Base-by-base conservation (phyloP, 2,888 invertebrate genomes). In the Physocephala rufipes region DNA sequence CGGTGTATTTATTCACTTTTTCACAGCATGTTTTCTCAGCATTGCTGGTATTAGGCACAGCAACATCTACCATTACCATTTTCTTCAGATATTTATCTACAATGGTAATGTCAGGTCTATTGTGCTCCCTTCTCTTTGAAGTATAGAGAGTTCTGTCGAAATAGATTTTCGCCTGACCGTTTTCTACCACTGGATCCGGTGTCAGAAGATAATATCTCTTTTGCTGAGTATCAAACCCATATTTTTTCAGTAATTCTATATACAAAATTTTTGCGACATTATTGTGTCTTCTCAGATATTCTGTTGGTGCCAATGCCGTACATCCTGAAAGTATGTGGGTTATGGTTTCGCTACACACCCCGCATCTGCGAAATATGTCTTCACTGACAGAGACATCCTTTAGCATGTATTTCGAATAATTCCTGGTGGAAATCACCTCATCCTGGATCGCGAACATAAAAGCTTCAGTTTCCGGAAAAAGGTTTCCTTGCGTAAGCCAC, bases 281-380 rank as follows among this genome's bases (percentile, higher is more conserved):
- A 55, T 71, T 71, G 30, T 71, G 67, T 24, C 67, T 67, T 55
- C 63, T 24, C 9, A 58, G 53, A 45, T 71, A 71, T 63, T 71
- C 63, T 16, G 45, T 63, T 58, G 63, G 47, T 2, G 71, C 67
- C 13, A 62, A 45, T n/a, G 3, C 67, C 9, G 62, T 45, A 51
- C 71, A 67, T 1, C 53, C 71, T 26, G 71, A 71, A 63, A 71
- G 67, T 15, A 71, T 58, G 30, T 63, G 67, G 49, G 63, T 58
- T 16, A 70, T 65, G 16, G 65, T 70, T 28, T 70, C 62, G 21
- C 15, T 4, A 21, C 62, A 26, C 2, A 21, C 30, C 47, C 16
- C 12, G 21, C 66, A 66, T 26, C 24, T 66, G 4, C 66, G 16
- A 36, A 51, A 66, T n/a, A 9, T n/a, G 28, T 63, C 45, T 12